Percentiles rank a stretch among this genome's conserved stretches.
phyloP scores from a whole-genome alignment of 2,888 invertebrate genomes.

The Leptinotarsa tumamoca region DNA sequence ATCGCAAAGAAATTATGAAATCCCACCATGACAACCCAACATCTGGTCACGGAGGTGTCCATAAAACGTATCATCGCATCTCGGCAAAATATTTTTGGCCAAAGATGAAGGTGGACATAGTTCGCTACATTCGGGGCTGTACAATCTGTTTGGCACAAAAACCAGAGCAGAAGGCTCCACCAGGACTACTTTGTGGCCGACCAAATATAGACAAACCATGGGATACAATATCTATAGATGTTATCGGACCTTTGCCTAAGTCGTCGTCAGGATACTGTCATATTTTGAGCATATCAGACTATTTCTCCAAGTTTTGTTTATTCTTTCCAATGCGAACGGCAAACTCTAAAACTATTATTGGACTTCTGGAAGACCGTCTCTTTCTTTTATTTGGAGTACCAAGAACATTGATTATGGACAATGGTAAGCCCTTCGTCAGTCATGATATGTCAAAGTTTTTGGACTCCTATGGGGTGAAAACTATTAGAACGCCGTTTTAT shows the following conservation, averaged over 20 bases:
- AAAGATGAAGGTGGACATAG: conserved; percentile 14
- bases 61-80: not conserved
- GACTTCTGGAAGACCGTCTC: not conserved
- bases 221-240: conserved; percentile 40
- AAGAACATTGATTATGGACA: not conserved
- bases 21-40: conserved; percentile 25
- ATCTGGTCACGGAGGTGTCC: conserved; percentile 17
- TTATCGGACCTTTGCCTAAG: conserved; percentile 40
- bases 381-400: conserved; percentile 35
- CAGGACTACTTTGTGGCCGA: conserved; percentile 17
- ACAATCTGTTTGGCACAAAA: conserved; percentile 17
- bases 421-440: not conserved
- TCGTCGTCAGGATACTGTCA: conserved; percentile 27
- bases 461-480: conserved; percentile 29
- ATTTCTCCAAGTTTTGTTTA: conserved; percentile 34
- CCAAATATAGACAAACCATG: conserved; percentile 34
- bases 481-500: conserved; percentile 3
- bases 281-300: conserved; percentile 37
- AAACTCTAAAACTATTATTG: not conserved
- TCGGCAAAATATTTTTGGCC: conserved; percentile 32
- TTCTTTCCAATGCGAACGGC: not conserved
- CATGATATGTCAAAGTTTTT: not conserved
- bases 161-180: conserved; percentile 19
- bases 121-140: conserved; percentile 14
- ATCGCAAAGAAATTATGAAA: conserved; percentile 1